Evolutionary conservation across 2,797 vertebrate species (phyloP), one percentile per base, ranked within the genome.

Genomic region (Oreortyx pictus): DNA sequence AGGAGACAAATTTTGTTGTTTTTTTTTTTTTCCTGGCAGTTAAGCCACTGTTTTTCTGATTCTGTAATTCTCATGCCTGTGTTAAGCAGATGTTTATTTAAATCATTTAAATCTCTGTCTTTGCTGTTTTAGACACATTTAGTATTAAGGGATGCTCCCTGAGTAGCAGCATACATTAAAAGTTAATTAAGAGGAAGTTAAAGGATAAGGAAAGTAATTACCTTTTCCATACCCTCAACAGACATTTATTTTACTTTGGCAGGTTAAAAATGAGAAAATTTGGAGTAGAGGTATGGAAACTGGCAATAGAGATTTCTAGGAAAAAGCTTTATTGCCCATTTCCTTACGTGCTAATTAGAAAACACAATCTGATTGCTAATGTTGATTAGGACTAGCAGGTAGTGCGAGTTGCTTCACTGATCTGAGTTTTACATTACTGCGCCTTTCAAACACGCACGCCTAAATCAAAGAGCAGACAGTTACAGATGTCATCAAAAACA

Each of bases 161-260:
- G 82, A 94, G 78, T 96, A 97, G 95, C 88, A 93, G 83, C 92
- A 96, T 74, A 95, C 94, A 97, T 97, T 97, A 97, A 96, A 97
- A 96, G 86, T 97, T 98, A 97, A 98, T 98, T 97, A 97, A 96
- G 88, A 97, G 95, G 90, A 97, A 94, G 85, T 91, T 94, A 91
- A 95, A 97, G 82, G 74, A 89, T 62, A 88, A 96, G 64, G 75
- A 92, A 97, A 83, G 73, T 90, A 94, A 97, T 97, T 95, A 95
- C 59, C 77, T 95, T 96, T 96, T 95, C 59, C 82, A 73, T 73
- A 82, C 52, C 74, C 52, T 22, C 76, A 83, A 65, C 56, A 89
- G 88, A 84, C 64, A 93, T 90, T 94, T 92, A 84, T 93, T 97
- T 96, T 88, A 88, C 94, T 96, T 94, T 95, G 92, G 41, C 94